Conservation (phyloP, 2,113 vertebrate genomes). For the Morone chrysops region DNA sequence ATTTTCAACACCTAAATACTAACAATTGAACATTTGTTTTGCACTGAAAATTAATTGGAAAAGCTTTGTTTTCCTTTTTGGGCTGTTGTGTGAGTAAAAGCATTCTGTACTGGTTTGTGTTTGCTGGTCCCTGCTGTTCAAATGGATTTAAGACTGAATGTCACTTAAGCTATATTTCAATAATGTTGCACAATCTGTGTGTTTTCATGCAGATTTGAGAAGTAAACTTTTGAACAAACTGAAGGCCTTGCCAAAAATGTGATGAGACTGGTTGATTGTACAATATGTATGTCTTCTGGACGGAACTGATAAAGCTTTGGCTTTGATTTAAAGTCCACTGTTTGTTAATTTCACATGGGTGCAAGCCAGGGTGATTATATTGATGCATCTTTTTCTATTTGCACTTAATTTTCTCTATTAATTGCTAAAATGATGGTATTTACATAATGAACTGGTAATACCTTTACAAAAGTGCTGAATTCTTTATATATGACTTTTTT, state of each 20-base stretch:
- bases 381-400: constrained; percentile 67
- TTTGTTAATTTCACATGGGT: constrained; percentile 25
- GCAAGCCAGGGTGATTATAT: constrained; percentile 34
- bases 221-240: constrained; percentile 47
- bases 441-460: constrained; percentile 55
- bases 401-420: constrained; percentile 70
- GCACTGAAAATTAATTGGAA: constrained; percentile 67
- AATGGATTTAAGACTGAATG: constrained; percentile 58
- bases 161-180: constrained; percentile 49
- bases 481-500: constrained; percentile 53
- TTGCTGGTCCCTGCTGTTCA: constrained; percentile 49
- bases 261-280: constrained; percentile 81
- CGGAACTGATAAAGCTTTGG: constrained; percentile 65
- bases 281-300: constrained; percentile 56
- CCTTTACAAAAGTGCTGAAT: constrained; percentile 51
- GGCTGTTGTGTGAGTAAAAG: constrained; percentile 17
- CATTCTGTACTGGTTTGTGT: constrained; percentile 44
- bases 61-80: constrained; percentile 13
- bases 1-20: constrained; percentile 52
- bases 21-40: constrained; percentile 63
- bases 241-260: constrained; percentile 75
- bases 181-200: constrained; percentile 64
- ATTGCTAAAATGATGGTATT: constrained; percentile 63
- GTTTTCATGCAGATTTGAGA: constrained; percentile 49
- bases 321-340: constrained; percentile 54